Conservation (phyloP, 2,888 invertebrate genomes). For the Pegoplata infirma region DNA sequence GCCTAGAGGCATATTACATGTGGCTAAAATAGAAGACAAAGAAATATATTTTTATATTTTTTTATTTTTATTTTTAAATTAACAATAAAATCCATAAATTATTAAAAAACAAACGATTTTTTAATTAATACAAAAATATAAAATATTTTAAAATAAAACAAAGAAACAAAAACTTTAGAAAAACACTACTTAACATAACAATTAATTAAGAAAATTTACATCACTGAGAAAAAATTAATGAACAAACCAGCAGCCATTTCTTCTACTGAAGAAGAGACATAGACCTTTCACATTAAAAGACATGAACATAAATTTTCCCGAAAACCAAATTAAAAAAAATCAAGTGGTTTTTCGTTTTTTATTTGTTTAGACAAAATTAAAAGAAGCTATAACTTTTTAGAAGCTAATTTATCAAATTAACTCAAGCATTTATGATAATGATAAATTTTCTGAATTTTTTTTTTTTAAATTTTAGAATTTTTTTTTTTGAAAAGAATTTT, state of each 20-base stretch:
- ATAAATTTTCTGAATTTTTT: background rate
- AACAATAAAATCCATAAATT: slow-evolving; percentile 36
- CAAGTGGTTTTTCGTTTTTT: too few relatives aligned
- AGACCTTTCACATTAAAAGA: slow-evolving; percentile 22
- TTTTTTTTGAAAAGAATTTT: slow-evolving; percentile 12
- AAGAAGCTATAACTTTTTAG: slow-evolving; percentile 22
- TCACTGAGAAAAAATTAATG: slow-evolving; percentile 32
- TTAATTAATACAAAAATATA: slow-evolving; percentile 43
- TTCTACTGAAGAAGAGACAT: background rate
- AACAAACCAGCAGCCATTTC: background rate
- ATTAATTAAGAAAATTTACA: slow-evolving; percentile 59
- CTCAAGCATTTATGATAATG: slow-evolving; percentile 67
- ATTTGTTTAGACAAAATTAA: slow-evolving; percentile 45
- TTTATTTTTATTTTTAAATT: too few relatives aligned
- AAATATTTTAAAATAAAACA: slow-evolving; percentile 2
- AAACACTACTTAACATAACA: slow-evolving; percentile 48
- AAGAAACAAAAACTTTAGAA: slow-evolving; percentile 10
- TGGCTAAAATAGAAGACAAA: slow-evolving; percentile 79
- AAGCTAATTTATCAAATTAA: slow-evolving; percentile 73
- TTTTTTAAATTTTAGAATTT: slow-evolving; percentile 4
- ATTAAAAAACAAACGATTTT: slow-evolving; percentile 22
- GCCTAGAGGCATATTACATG: slow-evolving; percentile 85
- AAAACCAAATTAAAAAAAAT: slow-evolving; percentile 5
- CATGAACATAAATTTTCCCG: slow-evolving; percentile 43
- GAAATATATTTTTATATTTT: slow-evolving; percentile 8